These are phyloP conservation scores for Triops longicaudatus DNA, from an alignment of 1,140 invertebrate species.

Conservation along the genomic window DNA sequence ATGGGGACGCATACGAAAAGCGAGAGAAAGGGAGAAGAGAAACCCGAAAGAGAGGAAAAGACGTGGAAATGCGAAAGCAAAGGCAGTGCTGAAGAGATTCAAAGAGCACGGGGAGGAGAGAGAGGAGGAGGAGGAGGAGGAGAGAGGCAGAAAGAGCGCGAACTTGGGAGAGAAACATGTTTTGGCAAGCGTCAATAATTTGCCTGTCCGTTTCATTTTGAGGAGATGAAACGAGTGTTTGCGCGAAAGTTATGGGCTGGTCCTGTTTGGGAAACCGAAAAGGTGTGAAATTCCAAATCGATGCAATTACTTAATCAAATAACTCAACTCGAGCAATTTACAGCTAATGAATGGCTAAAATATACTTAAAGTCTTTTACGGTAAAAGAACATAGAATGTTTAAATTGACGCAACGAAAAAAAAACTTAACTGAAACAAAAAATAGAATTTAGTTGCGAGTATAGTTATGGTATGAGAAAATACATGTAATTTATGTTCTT, in stretches of 20 bases:
- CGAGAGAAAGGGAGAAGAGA: background rate
- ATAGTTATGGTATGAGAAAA: too few relatives aligned
- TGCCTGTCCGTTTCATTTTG: background rate
- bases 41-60: background rate
- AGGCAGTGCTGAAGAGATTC: too few relatives aligned
- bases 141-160: slow-evolving; percentile 29
- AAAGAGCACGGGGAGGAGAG: background rate
- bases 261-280: background rate
- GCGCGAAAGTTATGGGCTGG: background rate
- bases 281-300: background rate
- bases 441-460: too few relatives aligned
- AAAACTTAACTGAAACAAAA: too few relatives aligned
- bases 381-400: too few relatives aligned
- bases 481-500: too few relatives aligned
- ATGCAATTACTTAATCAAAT: slow-evolving; percentile 2
- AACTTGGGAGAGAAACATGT: slow-evolving; percentile 38
- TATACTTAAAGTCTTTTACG: too few relatives aligned
- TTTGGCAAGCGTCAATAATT: slow-evolving; percentile 12
- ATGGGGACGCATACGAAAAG: background rate
- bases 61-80: too few relatives aligned
- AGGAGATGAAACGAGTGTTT: slow-evolving; percentile 5
- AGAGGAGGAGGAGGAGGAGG: background rate
- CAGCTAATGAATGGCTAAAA: background rate
- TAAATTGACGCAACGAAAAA: too few relatives aligned
- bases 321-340: background rate